Evolutionary conservation across 2,797 vertebrate species (phyloP).

Genomic region (Helicolenus hilgendorfi): DNA sequence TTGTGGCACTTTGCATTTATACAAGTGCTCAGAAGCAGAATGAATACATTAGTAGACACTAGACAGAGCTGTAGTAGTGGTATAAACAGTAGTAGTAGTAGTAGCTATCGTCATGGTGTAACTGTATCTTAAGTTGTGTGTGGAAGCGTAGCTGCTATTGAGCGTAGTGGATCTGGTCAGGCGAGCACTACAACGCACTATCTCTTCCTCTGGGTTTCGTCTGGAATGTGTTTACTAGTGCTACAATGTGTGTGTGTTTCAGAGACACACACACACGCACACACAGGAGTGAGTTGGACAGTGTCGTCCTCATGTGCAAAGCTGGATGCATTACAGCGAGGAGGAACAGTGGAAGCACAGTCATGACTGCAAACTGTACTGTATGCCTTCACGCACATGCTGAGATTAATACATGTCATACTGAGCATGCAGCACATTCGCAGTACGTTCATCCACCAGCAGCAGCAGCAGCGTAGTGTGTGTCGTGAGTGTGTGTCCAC

Average conservation of each 20-base stretch:
- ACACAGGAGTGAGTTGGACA: slow-evolving; percentile 28
- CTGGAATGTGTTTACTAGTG: slow-evolving; percentile 85
- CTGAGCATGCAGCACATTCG: neutral
- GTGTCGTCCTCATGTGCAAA: slow-evolving; percentile 58
- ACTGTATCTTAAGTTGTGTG: slow-evolving; percentile 52
- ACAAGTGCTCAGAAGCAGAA: neutral
- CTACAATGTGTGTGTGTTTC: slow-evolving; percentile 53
- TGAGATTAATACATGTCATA: neutral
- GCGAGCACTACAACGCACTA: slow-evolving; percentile 32
- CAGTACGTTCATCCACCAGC: slow-evolving; percentile 55
- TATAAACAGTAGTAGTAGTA: slow-evolving; percentile 10
- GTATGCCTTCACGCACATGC: neutral
- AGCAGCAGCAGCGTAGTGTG: slow-evolving; percentile 53
- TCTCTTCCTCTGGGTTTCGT: slow-evolving; percentile 75
- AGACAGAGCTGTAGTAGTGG: neutral
- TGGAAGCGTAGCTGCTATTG: slow-evolving; percentile 47
- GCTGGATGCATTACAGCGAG: slow-evolving; percentile 51
- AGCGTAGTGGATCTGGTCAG: slow-evolving; percentile 47
- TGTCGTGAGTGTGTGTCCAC: slow-evolving; percentile 6
- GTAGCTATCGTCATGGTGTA: slow-evolving; percentile 30
- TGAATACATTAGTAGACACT: neutral
- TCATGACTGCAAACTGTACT: slow-evolving; percentile 4
- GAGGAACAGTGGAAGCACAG: slow-evolving; percentile 20
- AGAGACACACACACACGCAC: neutral
- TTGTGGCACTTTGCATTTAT: neutral